Conservation (phyloP, 2,888 invertebrate genomes). For the Epinotia demarniana region DNA sequence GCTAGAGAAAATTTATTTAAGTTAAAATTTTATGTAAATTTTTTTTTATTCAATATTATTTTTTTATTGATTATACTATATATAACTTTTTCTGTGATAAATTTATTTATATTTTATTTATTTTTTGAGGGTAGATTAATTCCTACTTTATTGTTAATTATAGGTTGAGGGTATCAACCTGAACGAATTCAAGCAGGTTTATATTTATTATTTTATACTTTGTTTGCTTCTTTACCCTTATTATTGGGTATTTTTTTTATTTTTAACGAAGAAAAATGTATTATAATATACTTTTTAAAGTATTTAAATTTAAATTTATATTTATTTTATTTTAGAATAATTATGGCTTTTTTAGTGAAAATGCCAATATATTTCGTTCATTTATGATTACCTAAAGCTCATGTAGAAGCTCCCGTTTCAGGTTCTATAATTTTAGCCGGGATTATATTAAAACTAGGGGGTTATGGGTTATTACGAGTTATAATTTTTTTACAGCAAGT, state of each 20-base stretch:
- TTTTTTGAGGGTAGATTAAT: constrained; percentile 89
- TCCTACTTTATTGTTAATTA: constrained; percentile 87
- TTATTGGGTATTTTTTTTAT: constrained; percentile 84
- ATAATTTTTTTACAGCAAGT: constrained; percentile 76
- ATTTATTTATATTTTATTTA: constrained; percentile 88
- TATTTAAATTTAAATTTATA: constrained; percentile 71
- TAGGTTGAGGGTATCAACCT: constrained; percentile 88
- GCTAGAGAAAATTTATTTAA: constrained; percentile 80
- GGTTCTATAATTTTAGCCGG: constrained; percentile 91
- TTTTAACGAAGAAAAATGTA: constrained; percentile 69
- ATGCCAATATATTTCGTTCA: constrained; percentile 89
- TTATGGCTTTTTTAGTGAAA: constrained; percentile 88
- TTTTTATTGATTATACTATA: constrained; percentile 83
- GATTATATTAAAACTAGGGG: constrained; percentile 89
- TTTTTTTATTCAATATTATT: constrained; percentile 82
- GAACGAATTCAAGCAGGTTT: constrained; percentile 87
- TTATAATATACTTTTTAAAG: constrained; percentile 82
- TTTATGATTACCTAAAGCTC: constrained; percentile 89
- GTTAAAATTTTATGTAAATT: constrained; percentile 73
- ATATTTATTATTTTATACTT: constrained; percentile 89
- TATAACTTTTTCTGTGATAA: constrained; percentile 83
- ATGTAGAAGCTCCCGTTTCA: constrained; percentile 89
- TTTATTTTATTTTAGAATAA: constrained; percentile 82
- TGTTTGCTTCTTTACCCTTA: constrained; percentile 87
- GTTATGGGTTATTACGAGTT: constrained; percentile 87